Conservation (phyloP, 1,140 invertebrate species). For the Pseudoatta argentina region DNA sequence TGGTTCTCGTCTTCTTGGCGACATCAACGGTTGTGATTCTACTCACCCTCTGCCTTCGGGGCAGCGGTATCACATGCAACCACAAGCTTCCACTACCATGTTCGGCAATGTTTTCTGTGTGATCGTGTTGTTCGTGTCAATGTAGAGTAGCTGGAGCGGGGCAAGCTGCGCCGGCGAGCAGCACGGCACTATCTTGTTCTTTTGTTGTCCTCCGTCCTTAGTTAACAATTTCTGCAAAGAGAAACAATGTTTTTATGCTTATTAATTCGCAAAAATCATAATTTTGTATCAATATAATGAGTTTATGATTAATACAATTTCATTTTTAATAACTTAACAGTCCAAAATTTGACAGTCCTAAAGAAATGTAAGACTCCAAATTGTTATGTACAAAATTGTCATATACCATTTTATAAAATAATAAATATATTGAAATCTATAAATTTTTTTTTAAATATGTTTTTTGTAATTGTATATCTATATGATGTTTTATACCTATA, state of each 20-base stretch:
- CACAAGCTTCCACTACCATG: slow-evolving; percentile 94
- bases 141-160: slow-evolving; percentile 91
- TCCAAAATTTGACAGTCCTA: no score
- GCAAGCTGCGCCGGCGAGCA: slow-evolving; percentile 92
- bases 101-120: slow-evolving; percentile 92
- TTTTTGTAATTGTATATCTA: no score
- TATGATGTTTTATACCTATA: no score
- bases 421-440: no score
- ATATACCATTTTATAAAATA: no score
- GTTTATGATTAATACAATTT: not conserved
- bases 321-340: not conserved
- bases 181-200: slow-evolving; percentile 90
- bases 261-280: slow-evolving; percentile 17
- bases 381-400: no score
- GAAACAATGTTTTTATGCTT: not conserved
- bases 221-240: slow-evolving; percentile 87
- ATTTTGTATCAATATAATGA: not conserved
- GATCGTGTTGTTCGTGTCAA: slow-evolving; percentile 91
- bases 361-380: no score
- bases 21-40: not conserved
- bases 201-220: slow-evolving; percentile 76
- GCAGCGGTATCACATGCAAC: slow-evolving; percentile 89
- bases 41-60: slow-evolving; percentile 2
- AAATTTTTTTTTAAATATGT: no score
- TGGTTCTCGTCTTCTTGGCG: slow-evolving; percentile 7